These are phyloP conservation scores for Fragum sueziense DNA, from an alignment of 2,888 invertebrate genomes.

Conservation along the genomic window DNA sequence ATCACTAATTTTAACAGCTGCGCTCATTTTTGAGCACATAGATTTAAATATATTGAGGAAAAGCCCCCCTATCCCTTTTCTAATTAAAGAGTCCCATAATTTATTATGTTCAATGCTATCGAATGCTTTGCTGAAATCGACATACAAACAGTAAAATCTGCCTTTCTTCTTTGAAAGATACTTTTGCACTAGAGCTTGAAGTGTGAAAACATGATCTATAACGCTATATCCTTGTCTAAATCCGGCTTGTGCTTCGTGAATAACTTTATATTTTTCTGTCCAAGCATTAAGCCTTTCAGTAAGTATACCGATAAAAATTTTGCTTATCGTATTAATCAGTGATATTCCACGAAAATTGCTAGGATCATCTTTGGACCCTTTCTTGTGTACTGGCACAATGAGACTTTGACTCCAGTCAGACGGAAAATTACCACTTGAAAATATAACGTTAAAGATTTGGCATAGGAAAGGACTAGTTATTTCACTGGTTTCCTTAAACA, in stretches of 20 bases:
- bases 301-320: slow-evolving; percentile 5
- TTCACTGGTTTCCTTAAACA: background rate
- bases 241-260: background rate
- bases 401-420: background rate
- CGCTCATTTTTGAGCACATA: background rate
- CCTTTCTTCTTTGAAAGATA: background rate
- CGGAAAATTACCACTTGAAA: background rate
- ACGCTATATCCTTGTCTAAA: background rate
- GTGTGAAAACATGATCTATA: background rate
- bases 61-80: background rate
- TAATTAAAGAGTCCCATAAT: background rate
- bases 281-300: background rate
- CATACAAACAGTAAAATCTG: background rate
- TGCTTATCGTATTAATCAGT: slow-evolving; percentile 26
- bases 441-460: background rate
- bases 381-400: background rate
- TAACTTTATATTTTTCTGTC: background rate
- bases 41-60: background rate
- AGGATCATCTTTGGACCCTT: background rate
- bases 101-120: background rate
- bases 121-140: background rate
- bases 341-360: slow-evolving; percentile 38
- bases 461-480: background rate
- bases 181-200: background rate
- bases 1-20: background rate